Evolutionary conservation across 2,888 invertebrate genomes (phyloP), one percentile per base, ranked within the genome.

Genomic region (Sisyra nigra): DNA sequence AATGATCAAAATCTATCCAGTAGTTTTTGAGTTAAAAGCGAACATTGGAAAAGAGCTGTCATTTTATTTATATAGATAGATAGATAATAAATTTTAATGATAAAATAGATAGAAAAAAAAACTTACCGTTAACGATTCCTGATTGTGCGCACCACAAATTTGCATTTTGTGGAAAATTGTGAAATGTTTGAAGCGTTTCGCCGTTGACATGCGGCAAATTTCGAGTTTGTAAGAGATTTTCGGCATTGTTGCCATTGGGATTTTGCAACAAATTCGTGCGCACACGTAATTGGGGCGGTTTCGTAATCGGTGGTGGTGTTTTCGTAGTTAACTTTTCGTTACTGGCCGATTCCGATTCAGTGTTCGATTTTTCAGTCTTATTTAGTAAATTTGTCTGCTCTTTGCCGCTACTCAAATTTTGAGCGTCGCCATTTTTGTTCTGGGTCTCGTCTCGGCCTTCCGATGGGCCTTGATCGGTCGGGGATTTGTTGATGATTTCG

Each of bases 401-500:
- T n/a, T 14, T 7, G 11, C 4, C n/a, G 2, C 14, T 9, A 30
- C 30, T 29, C 10, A 10, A 10, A 18, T 15, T 19, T 10, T 38
- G 10, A 10, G 10, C 15, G 4, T 37, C 18, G 2, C 9, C 11
- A 11, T 15, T 9, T 2, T 15, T 19, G 9, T 11, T 18, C n/a
- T 3, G 2, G 8, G 11, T 9, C n/a, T 18, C 18, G 19, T 19
- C 2, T 11, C 2, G 15, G 4, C 17, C 3, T 4, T 15, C 10
- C 17, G 13, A n/a, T 15, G 14, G 9, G 6, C 30, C 29, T 11
- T 11, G 13, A n/a, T n/a, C 30, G 11, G 24, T 13, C 3, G 15
- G 8, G 14, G 29, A 29, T 43, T 43, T 43, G 31, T 43, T 43
- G 10, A 43, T 18, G 3, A 43, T 43, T 37, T 43, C 43, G 31